Evolutionary conservation across 2,797 vertebrate genomes (phyloP).

Genomic region (Pogoniulus pusillus): DNA sequence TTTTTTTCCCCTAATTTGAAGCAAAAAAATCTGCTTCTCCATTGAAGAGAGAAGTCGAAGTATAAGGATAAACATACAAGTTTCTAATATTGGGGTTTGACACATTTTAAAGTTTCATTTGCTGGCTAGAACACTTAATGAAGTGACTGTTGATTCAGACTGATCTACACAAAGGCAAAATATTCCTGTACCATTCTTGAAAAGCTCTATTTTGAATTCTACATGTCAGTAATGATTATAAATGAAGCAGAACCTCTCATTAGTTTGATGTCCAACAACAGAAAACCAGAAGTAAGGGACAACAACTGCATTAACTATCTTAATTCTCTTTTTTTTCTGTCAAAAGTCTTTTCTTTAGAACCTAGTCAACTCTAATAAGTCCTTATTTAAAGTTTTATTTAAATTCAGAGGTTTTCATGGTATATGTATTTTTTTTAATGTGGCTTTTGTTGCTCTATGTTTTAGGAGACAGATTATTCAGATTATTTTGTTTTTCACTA

Average conservation of each 20-base stretch:
- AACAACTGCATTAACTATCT: neutral
- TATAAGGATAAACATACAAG: neutral
- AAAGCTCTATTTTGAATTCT: neutral
- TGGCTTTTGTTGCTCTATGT: neutral
- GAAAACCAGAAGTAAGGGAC: neutral
- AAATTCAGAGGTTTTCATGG: neutral
- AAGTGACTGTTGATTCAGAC: neutral
- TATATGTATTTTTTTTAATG: neutral
- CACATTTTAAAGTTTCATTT: neutral
- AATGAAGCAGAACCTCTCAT: neutral
- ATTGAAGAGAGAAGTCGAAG: neutral
- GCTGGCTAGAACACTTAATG: neutral
- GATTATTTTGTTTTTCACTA: neutral
- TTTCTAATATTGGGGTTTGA: neutral
- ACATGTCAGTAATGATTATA: neutral
- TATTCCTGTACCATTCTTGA: neutral
- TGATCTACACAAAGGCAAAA: neutral
- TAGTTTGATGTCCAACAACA: neutral
- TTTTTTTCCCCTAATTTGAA: neutral
- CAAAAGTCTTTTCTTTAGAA: neutral
- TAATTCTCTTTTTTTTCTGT: neutral
- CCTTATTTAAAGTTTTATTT: neutral
- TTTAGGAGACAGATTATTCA: neutral
- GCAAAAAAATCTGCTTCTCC: neutral
- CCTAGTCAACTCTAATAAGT: neutral